Base-by-base conservation (phyloP, 2,113 vertebrate genomes). In the Riparia riparia region DNA sequence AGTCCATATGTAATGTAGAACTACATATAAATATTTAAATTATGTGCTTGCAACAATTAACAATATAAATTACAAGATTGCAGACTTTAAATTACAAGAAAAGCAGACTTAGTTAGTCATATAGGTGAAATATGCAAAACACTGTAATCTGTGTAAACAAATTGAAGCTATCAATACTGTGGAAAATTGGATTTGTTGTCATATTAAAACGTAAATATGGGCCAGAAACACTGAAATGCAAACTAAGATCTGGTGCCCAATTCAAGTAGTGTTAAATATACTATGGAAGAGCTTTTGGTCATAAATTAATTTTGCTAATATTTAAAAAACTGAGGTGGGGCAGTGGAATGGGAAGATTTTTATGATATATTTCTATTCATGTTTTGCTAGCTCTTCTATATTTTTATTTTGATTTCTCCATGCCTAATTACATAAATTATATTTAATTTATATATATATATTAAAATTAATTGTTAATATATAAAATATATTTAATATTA, bases 321-420 rank as follows among this genome's bases (percentile, higher is more conserved):
- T 78, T 54, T 37, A 17, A 63, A 95, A 86, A 71, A 14, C 0
- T 9, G 0, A 2, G 8, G 6, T 11, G 7, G 6, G 19, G 20
- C 16, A 14, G 5, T 6, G 20, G 17, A 49, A 71, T 26, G 14
- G 64, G 82, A 60, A 69, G 14, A 22, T 72, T 89, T 86, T 39
- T 19, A 24, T 80, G 10, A 24, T 0, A 0, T 37, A 19, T 34
- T 84, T 94, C 90, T 91, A 18, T 60, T 66, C 20, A 34, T 10
- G 10, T 6, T 79, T 92, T 95, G 3, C 7, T 80, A 65, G 11
- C 9, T 86, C 60, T 77, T 22, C 9, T 76, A 5, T 22, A 61
- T 80, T 53, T 73, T 29, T 58, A 15, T 80, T 71, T 86, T 69
- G 14, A 57, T 89, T 70, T 11, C 41, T 61, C 13, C 53, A 1